Percentiles rank a stretch among this genome's conserved stretches.
These are phyloP conservation scores for Chloroclystis v-ata DNA, from an alignment of 2,888 invertebrate genomes.

Conservation along the genomic window DNA sequence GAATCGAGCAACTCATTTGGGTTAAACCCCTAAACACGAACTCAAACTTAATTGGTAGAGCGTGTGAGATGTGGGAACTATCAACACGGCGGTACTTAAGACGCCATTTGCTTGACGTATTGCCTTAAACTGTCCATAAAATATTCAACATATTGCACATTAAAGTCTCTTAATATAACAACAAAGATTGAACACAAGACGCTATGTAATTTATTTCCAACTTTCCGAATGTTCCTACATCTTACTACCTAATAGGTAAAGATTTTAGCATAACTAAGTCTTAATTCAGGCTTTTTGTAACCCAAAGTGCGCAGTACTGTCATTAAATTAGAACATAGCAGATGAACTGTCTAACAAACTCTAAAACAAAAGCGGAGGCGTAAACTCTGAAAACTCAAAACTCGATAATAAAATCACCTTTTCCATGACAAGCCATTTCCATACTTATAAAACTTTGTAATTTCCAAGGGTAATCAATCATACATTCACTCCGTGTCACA, in stretches of 20 bases:
- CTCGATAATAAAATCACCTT: slow-evolving; percentile 20
- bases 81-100: neutral
- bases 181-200: too few relatives aligned
- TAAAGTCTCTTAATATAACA: too few relatives aligned
- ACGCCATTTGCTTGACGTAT: neutral
- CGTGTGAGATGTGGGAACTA: slow-evolving; percentile 12
- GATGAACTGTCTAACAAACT: slow-evolving; percentile 1
- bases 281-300: neutral
- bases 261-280: neutral
- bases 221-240: too few relatives aligned
- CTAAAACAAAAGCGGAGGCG: slow-evolving; percentile 5
- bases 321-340: neutral
- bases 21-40: slow-evolving; percentile 36
- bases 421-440: slow-evolving; percentile 18
- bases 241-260: too few relatives aligned
- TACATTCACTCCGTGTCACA: slow-evolving; percentile 22
- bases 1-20: slow-evolving; percentile 43
- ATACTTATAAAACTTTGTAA: slow-evolving; percentile 23
- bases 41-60: slow-evolving; percentile 38
- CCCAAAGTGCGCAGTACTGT: neutral
- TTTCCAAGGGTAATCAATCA: slow-evolving; percentile 24
- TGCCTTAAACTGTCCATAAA: neutral
- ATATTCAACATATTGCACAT: neutral
- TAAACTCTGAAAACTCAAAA: slow-evolving; percentile 10
- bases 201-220: too few relatives aligned